Percentiles rank a stretch among this genome's conserved stretches.
phyloP scores from a whole-genome alignment of 2,113 vertebrate species.

The Myotis davidii region DNA sequence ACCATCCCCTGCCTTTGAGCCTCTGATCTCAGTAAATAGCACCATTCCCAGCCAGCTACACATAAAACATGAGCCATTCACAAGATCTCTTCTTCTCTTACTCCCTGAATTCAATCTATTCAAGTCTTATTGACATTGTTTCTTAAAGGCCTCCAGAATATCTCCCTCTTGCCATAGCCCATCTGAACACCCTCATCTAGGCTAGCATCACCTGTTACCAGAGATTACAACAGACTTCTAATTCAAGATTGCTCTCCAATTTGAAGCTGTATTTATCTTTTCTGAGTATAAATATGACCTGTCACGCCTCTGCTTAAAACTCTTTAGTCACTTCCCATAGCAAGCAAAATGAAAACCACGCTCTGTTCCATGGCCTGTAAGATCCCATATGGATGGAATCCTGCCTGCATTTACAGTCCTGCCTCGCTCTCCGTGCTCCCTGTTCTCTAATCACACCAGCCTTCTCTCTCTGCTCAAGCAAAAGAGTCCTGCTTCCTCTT shows the following conservation, averaged over 20 bases:
- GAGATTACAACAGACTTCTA: background rate
- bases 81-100: background rate
- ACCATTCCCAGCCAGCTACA: background rate
- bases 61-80: background rate
- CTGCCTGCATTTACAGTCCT: background rate
- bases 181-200: background rate
- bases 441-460: background rate
- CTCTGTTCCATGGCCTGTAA: background rate
- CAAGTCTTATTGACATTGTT: background rate
- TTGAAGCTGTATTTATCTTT: background rate
- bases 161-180: background rate
- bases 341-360: background rate
- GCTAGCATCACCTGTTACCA: background rate
- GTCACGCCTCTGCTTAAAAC: background rate
- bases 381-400: background rate
- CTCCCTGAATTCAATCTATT: background rate
- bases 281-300: background rate
- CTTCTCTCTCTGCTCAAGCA: background rate
- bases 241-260: background rate
- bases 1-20: background rate
- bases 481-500: background rate
- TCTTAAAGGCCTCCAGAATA: background rate
- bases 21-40: background rate
- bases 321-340: background rate
- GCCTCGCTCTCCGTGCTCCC: rapidly evolving